These are phyloP conservation scores for Pseudorhiza aurosa DNA, from an alignment of 30 jellyfish, hydroid and myxozoan genomes.

Conservation along the genomic window DNA sequence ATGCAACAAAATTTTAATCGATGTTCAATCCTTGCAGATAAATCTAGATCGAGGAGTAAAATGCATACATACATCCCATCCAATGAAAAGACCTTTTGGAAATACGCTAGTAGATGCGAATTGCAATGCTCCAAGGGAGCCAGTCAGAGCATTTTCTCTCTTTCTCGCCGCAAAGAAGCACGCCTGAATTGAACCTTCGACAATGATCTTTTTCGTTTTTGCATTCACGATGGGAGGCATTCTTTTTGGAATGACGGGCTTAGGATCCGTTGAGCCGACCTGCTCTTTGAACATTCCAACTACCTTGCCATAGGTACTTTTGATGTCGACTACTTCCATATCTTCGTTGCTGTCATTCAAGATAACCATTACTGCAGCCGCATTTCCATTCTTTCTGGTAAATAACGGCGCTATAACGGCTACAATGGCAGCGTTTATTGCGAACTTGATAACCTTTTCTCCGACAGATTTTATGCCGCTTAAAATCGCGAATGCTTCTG, in stretches of 20 bases:
- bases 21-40: no score
- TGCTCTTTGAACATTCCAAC: conserved; percentile 45
- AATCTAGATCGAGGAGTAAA: no score
- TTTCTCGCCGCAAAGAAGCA: conserved; percentile 44
- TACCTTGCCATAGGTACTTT: conserved; percentile 10
- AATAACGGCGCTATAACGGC: conserved; percentile 38
- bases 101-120: conserved; percentile 16
- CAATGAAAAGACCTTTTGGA: conserved; percentile 19
- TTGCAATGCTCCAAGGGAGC: conserved; percentile 19
- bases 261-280: background rate
- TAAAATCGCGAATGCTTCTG: conserved; percentile 40
- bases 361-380: conserved; percentile 41
- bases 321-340: conserved; percentile 11
- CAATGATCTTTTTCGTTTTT: conserved; percentile 19
- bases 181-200: conserved; percentile 34
- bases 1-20: no score
- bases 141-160: conserved; percentile 15
- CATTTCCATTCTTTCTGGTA: background rate
- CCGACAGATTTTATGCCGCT: conserved; percentile 39
- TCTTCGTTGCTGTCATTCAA: conserved; percentile 35
- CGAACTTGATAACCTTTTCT: conserved; percentile 34
- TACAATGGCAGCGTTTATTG: conserved; percentile 7
- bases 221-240: conserved; percentile 37
- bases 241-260: conserved; percentile 32
- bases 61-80: conserved; percentile 59